Base-by-base conservation (phyloP, 2,888 invertebrate genomes). In the Scotopteryx bipunctaria region DNA sequence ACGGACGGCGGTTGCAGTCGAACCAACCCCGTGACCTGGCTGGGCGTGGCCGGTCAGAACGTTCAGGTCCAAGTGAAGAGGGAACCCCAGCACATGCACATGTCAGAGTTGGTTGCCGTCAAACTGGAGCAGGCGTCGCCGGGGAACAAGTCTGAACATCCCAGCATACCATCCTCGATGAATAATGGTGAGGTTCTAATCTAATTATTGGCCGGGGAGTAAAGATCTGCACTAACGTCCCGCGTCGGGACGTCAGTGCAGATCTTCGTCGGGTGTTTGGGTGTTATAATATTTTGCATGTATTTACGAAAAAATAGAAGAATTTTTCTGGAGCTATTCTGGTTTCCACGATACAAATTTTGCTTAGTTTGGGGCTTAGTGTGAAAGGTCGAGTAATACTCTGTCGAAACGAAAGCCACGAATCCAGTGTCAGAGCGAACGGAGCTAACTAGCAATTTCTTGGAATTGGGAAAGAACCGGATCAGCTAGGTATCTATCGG, bases 11-110 rank as follows among this genome's bases (percentile, higher is more conserved):
- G 94, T 1, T 94, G 94, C 76, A 94, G 94, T 73, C 87, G 94
- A 36, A 94, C 94, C 5, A 92, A 94, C 76, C 94, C 94, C 2
- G 92, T 94, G 53, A 92, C 93, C 49, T 94, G 94, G 94, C 77
- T 81, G 11, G 89, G 88, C 9, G 79, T 87, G 51, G 77, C 83
- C 3, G 88, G 87, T 37, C 81, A 86, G 69, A 86, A 86, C 67
- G 86, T 91, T 16, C 91, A 86, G 55, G 91, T 92, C 41, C 91
- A 92, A 66, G 93, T 94, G 49, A 94, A 94, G 75, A 91, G 94
- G 53, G 94, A 94, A 74, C 94, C 94, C 0, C 87, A 84, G 43
- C 86, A 86, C 61, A 64, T 88, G 61, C 91, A 86, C 91, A 91
- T 91, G 87, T 94, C 78, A 70, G 94, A 78, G 58, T 90, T 92